Base-by-base conservation (phyloP, 2,888 invertebrate species). In the Drosophila putrida region DNA sequence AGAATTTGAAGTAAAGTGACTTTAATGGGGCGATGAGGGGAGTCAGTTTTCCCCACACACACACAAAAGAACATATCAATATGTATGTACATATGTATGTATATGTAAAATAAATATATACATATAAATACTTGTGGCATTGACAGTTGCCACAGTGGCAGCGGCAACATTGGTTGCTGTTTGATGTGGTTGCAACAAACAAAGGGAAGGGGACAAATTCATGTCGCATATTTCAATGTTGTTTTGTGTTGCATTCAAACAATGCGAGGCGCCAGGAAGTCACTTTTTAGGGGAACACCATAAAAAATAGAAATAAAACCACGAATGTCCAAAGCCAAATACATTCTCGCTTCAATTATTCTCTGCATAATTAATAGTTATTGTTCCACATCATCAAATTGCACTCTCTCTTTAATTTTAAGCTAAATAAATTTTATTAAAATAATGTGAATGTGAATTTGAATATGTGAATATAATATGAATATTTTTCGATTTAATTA, bases 1-100 rank as follows among this genome's bases (percentile, higher is more conserved):
- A 53, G 83, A 80, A 80, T 83, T 64, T 70, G 51, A 82, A 80
- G 69, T 43, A 53, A 72, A 67, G 38, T 54, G 57, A 61, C 60
- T 68, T n/a, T 43, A 69, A 58, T 60, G 1, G 71, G 43, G 11
- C 63, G 36, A 38, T 55, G 46, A 33, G 50, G 51, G 33, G 27
- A 41, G 35, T 39, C 20, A 20, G 20, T 20, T 20, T 20, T 20
- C 20, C 20, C 9, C 20, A 31, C 0, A 27, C 10, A 38, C 9
- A 47, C 31, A 50, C 35, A 46, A 20, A 20, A 20, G 20, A 33
- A 11, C 15, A 55, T 53, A 15, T 47, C 8, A 13, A 39, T 8
- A 28, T 8, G 4, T 31, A 31, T 31, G 31, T 31, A 31, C 9
- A 9, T 31, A 31, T 6, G 31, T 31, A 6, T 31, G 15, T 44